Base-by-base conservation (phyloP, 2,113 vertebrate species). In the Gallinago media region DNA sequence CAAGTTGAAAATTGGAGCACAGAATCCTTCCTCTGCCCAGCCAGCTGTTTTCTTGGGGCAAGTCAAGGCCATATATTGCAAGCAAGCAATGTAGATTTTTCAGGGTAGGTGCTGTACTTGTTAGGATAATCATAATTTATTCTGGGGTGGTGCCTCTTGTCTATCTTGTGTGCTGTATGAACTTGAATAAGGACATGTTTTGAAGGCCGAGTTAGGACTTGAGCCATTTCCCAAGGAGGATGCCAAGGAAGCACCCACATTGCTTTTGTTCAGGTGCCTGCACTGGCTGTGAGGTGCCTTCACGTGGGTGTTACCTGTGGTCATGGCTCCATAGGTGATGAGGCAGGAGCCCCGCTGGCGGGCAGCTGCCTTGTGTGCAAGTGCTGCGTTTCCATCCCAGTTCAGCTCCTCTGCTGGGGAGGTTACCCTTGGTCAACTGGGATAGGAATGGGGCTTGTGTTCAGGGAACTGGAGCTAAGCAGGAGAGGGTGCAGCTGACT, bases 11-110 rank as follows among this genome's bases (percentile, higher is more conserved):
- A 34, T 50, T 70, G 47, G 75, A 89, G 65, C 26, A 49, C 1
- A 3, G 20, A 62, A 55, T 32, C 59, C 26, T n/a, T 0, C 0
- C 17, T 87, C 15, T 77, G 17, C 8, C 29, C 56, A 56, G 17
- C 9, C 42, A 32, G 2, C 18, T 86, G 0, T 21, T 66, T 19
- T 66, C 31, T 23, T 1, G 0, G 38, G 25, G 20, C 61, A 72
- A 11, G 50, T 68, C 44, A 71, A 74, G 70, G 23, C n/a, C 29
- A 5, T 62, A 5, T 31, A 50, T 29, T 65, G 15, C 38, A 85
- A 65, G 20, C 15, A 84, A 63, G 34, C 15, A 36, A 23, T 4
- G 3, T 68, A 31, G 13, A 16, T 29, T 71, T 86, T 83, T 59
- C 1, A 1, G 32, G 9, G 23, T 42, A 34, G 16, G 29, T 52